Conservation (phyloP, 2,797 vertebrate genomes). For the Gadopsis bispinosus region DNA sequence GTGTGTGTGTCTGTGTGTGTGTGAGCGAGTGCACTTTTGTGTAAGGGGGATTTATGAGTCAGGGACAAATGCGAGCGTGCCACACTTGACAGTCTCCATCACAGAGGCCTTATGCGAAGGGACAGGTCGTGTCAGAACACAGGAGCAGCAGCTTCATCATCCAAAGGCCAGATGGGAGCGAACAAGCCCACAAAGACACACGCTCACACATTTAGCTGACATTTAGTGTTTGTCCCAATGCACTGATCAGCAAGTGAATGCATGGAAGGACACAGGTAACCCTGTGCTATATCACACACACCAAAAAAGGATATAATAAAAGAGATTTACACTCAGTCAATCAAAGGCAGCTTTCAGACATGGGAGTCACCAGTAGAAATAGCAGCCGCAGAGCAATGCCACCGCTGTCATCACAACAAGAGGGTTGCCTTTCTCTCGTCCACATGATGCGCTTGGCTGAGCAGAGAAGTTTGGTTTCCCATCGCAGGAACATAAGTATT, state of each 20-base stretch:
- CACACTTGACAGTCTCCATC: constrained; percentile 76
- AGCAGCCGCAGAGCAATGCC: constrained; percentile 67
- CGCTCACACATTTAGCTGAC: constrained; percentile 19
- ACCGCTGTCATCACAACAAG: constrained; percentile 59
- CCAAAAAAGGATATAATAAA: constrained; percentile 2
- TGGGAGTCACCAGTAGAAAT: constrained; percentile 44
- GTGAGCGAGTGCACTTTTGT: constrained; percentile 13
- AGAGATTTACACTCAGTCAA: constrained; percentile 42
- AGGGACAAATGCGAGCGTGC: constrained; percentile 65
- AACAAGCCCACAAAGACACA: constrained; percentile 36
- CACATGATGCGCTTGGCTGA: constrained; percentile 51
- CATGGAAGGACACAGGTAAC: constrained; percentile 28
- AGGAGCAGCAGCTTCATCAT: constrained; percentile 68
- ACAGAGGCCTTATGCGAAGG: constrained; percentile 72
- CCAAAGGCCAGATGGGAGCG: constrained; percentile 51
- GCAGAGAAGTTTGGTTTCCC: constrained; percentile 55
- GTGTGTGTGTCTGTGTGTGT: constrained; percentile 7
- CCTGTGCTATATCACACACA: constrained; percentile 6
- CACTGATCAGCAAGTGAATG: constrained; percentile 23
- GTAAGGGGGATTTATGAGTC: constrained; percentile 67
- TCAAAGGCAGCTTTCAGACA: constrained; percentile 37
- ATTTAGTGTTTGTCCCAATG: neutral
- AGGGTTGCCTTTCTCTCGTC: constrained; percentile 41
- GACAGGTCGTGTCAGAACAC: constrained; percentile 77
- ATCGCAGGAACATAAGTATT: constrained; percentile 6